Evolutionary conservation across 1,140 invertebrate species (phyloP).

Genomic region (Aphelenchoides avenae): DNA sequence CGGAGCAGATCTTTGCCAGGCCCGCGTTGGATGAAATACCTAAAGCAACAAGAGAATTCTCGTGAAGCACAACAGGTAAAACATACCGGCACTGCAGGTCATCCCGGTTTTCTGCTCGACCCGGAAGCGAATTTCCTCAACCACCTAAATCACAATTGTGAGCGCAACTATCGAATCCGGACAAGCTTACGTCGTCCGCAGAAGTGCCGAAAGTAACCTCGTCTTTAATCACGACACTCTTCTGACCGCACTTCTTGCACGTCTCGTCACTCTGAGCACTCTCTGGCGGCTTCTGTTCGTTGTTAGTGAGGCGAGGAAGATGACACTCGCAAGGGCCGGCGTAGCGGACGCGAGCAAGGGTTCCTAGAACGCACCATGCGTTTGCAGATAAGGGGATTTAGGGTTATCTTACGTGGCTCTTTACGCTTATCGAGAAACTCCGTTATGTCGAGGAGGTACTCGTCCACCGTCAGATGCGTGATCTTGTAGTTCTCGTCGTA

Average conservation of each 20-base stretch:
- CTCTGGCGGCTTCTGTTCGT: no score
- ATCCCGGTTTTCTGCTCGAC: conserved; percentile 65
- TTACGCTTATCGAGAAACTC: conserved; percentile 61
- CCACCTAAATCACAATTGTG: conserved; percentile 63
- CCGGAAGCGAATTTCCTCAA: conserved; percentile 64
- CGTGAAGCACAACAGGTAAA: no score
- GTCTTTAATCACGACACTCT: conserved; percentile 21
- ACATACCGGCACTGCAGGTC: conserved; percentile 67
- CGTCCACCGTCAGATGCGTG: conserved; percentile 69
- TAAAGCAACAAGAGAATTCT: no score
- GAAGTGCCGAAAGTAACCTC: conserved; percentile 28
- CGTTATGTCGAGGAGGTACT: conserved; percentile 69
- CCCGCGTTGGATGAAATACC: conserved; percentile 68
- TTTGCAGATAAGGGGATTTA: no score
- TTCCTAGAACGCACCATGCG: no score
- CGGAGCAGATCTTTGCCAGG: conserved; percentile 70
- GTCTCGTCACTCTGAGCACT: no score
- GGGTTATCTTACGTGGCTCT: conserved; percentile 20
- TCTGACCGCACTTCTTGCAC: conserved; percentile 43
- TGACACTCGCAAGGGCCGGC: conserved; percentile 39
- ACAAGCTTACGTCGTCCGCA: conserved; percentile 52
- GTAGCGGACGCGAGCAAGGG: conserved; percentile 30
- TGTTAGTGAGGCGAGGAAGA: conserved; percentile 49
- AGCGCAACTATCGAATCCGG: conserved; percentile 67
- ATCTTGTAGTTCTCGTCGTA: conserved; percentile 66